Base-by-base conservation (phyloP, 2,113 vertebrate genomes). In the Carassius carassius region DNA sequence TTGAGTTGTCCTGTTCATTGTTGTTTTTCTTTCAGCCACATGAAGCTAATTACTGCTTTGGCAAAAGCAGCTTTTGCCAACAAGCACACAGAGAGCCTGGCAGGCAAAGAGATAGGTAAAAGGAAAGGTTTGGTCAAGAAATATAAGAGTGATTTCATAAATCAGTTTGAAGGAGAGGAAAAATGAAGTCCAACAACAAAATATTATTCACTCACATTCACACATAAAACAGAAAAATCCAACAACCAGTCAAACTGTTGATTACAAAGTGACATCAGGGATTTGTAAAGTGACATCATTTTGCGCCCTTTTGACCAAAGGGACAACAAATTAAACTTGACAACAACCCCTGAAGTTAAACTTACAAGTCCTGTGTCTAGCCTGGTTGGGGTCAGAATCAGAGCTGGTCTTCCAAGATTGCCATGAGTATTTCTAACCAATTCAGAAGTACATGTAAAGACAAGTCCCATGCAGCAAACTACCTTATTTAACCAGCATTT, bases 281-380 rank as follows among this genome's bases (percentile, higher is more conserved):
- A 89, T 92, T 92, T 90, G 90, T 92, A 95, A 94, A 94, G 92
- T 94, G 93, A 94, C 93, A 94, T 93, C 91, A 90, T 91, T 91
- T 93, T 92, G 91, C 85, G 90, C 83, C 79, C 86, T 90, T 79
- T 84, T 88, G 85, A 56, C 51, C 90, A 86, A 87, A 89, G 87
- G 89, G 89, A 86, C 82, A 85, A 86, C 60, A 70, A 74, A 86
- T 76, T 74, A 74, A 82, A 78, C 65, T 54, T 29, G 32, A 58
- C 56, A 29, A 74, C 78, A 82, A 82, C 83, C 78, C 83, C 47
- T 76, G 81, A 84, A 56, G 65, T 78, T 75, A 78, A 58, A 62
- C 65, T 78, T 37, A 21, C 83, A 35, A 83, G 84, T 82, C 86
- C 49, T 25, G 84, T 87, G 89, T 87, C 87, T 89, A 88, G 89